Evolutionary conservation across 2,113 vertebrate species (phyloP).

Genomic region (Eudyptes chrysolophus): DNA sequence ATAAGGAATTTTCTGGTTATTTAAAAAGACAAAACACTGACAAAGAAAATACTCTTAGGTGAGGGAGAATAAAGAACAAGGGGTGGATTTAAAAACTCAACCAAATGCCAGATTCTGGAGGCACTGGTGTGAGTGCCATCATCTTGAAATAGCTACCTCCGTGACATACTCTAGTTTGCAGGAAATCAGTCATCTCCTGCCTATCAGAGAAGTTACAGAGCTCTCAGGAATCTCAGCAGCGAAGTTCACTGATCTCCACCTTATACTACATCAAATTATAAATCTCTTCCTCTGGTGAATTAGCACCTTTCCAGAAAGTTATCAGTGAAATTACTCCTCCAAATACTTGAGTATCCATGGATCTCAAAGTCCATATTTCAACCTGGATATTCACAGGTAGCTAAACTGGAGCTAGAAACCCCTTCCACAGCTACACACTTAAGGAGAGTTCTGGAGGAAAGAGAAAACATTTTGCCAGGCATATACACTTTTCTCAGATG

Average conservation of each 20-base stretch:
- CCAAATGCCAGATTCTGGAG: background rate
- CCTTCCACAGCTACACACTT: background rate
- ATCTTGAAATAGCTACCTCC: background rate
- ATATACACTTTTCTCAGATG: background rate
- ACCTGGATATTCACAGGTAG: background rate
- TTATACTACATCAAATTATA: background rate
- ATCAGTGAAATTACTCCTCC: background rate
- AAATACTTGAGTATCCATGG: background rate
- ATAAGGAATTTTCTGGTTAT: background rate
- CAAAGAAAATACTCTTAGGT: background rate
- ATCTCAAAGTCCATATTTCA: background rate
- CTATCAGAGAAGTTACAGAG: background rate
- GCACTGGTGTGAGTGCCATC: background rate
- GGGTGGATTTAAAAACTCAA: background rate
- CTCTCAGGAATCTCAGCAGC: background rate
- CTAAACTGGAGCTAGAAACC: background rate
- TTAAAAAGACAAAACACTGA: background rate
- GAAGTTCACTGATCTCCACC: background rate
- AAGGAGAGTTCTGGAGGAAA: background rate
- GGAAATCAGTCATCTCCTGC: background rate
- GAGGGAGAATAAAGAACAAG: background rate
- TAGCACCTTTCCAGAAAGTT: background rate
- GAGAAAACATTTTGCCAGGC: background rate
- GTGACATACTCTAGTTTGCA: background rate
- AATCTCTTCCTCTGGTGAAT: background rate